A percentile compares a stretch with the other conserved stretches of the same genome.
phyloP scores from a whole-genome alignment of 2,888 invertebrate genomes.

The Tortrix viridana region DNA sequence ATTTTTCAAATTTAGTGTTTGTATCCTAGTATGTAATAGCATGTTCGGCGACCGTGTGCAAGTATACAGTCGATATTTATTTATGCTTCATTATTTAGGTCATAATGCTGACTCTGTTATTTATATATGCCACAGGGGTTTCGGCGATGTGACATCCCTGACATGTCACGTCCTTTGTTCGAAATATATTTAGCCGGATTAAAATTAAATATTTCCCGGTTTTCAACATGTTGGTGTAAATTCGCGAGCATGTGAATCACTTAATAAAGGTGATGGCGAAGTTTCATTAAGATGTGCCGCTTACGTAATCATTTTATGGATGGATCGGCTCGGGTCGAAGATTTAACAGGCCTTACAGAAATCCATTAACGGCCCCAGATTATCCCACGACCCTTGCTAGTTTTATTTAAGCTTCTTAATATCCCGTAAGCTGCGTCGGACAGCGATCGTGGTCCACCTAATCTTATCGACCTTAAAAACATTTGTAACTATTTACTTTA shows the following conservation, averaged over 20 bases:
- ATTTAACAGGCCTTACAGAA: constrained; percentile 56
- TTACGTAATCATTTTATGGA: constrained; percentile 19
- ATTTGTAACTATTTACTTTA: constrained; percentile 19
- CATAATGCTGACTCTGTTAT: constrained; percentile 55
- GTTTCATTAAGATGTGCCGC: constrained; percentile 23
- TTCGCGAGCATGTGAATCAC: not conserved
- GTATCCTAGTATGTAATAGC: constrained; percentile 22
- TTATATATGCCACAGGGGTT: constrained; percentile 44
- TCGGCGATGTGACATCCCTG: constrained; percentile 37
- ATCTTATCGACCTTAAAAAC: constrained; percentile 33
- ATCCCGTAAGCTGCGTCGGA: constrained; percentile 39
- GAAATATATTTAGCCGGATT: constrained; percentile 21
- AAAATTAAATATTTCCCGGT: not conserved
- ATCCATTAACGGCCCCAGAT: constrained; percentile 59
- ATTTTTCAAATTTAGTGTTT: not conserved
- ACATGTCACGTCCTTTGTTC: constrained; percentile 29
- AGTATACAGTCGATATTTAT: constrained; percentile 49
- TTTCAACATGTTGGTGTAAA: too few species aligned
- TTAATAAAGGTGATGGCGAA: constrained; percentile 24
- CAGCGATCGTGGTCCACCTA: constrained; percentile 36
- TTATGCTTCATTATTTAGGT: constrained; percentile 63
- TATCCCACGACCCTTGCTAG: constrained; percentile 49
- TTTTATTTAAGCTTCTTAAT: constrained; percentile 45
- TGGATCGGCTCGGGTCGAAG: constrained; percentile 43
- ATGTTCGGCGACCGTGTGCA: constrained; percentile 34